Evolutionary conservation across 1,140 invertebrate genomes (phyloP).

Genomic region (Homarus americanus): DNA sequence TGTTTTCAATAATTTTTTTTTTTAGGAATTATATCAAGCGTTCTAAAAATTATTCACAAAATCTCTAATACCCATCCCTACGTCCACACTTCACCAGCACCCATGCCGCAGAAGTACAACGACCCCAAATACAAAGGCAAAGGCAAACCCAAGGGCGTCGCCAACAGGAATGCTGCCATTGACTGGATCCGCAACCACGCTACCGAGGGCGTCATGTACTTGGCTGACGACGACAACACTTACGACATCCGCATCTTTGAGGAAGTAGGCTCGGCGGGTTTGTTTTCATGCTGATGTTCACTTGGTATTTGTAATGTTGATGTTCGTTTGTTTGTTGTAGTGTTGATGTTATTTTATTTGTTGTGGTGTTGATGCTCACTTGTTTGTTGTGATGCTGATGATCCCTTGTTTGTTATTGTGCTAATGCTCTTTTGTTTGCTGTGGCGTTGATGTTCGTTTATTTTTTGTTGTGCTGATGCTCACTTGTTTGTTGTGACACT

Average conservation of each 20-base stretch:
- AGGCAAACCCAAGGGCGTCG: slow-evolving; percentile 81
- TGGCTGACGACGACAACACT: slow-evolving; percentile 98
- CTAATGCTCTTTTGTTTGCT: not conserved
- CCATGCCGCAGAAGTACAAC: slow-evolving; percentile 79
- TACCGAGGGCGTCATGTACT: slow-evolving; percentile 89
- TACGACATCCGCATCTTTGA: slow-evolving; percentile 92
- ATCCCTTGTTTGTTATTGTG: too few species aligned
- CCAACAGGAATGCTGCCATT: slow-evolving; percentile 82
- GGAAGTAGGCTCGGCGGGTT: slow-evolving; percentile 81
- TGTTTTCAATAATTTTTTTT: too few species aligned
- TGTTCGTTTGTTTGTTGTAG: not conserved
- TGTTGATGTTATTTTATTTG: not conserved
- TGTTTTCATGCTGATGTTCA: not conserved
- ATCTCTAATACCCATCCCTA: not conserved
- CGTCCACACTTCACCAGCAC: slow-evolving; percentile 82
- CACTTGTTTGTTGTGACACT: too few species aligned
- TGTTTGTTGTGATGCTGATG: not conserved
- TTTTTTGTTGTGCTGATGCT: too few species aligned
- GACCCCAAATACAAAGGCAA: slow-evolving; percentile 75
- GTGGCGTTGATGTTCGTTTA: too few species aligned
- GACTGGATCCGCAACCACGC: slow-evolving; percentile 81
- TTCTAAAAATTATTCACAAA: too few species aligned
- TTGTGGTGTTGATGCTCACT: not conserved
- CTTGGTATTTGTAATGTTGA: not conserved
- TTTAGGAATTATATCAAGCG: too few species aligned